These are phyloP conservation scores for Andrena fulva DNA, from an alignment of 2,888 invertebrate species.

Conservation along the genomic window DNA sequence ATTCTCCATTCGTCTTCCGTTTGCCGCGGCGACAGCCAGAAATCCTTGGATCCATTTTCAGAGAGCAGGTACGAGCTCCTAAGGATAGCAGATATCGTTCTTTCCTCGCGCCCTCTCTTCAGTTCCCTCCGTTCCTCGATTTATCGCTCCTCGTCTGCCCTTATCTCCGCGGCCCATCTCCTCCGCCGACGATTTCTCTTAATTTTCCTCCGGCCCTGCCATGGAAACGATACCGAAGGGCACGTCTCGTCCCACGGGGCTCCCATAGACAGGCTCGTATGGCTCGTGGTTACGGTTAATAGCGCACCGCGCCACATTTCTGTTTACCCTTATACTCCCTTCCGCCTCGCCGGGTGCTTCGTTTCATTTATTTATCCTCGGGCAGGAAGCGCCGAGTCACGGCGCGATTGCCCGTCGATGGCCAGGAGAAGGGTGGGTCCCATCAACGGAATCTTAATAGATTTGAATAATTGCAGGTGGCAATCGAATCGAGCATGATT, in stretches of 20 bases:
- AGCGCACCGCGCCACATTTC: conserved; percentile 21
- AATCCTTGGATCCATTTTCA: neutral
- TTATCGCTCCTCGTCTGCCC: neutral
- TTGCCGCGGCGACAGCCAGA: neutral
- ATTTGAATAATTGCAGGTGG: conserved; percentile 9
- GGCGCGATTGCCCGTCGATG: too few relatives aligned
- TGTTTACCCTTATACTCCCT: neutral
- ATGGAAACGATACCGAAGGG: conserved; percentile 10
- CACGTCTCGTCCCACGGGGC: conserved; percentile 25
- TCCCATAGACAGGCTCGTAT: conserved; percentile 10
- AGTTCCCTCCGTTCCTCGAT: neutral
- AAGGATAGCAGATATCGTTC: neutral
- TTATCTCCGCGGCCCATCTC: neutral
- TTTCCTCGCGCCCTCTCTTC: neutral
- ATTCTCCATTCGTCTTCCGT: neutral
- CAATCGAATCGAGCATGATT: neutral
- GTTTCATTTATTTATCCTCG: neutral
- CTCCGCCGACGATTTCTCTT: conserved; percentile 7
- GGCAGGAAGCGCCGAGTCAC: too few relatives aligned
- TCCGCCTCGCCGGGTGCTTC: neutral
- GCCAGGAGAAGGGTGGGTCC: too few relatives aligned
- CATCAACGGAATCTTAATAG: neutral
- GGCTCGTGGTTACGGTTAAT: conserved; percentile 42
- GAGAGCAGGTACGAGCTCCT: neutral
- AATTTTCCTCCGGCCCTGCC: neutral